These are phyloP conservation scores for Ophthalmolycus amberensis DNA, from an alignment of 2,113 vertebrate genomes.

Conservation along the genomic window DNA sequence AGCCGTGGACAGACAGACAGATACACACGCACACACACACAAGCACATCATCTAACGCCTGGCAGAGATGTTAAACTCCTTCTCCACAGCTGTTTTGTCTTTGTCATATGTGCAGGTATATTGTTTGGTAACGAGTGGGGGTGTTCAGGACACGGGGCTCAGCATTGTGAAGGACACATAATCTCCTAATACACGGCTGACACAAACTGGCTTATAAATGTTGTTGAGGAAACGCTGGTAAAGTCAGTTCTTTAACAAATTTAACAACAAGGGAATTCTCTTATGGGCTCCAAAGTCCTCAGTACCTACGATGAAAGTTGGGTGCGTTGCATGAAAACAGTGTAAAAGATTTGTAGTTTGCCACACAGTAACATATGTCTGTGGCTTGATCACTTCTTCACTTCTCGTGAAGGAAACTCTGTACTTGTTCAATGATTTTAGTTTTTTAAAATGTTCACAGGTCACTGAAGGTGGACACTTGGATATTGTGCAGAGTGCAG, in stretches of 20 bases:
- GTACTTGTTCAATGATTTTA: neutral
- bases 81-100: neutral
- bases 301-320: neutral
- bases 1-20: neutral
- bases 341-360: neutral
- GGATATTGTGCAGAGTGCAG: constrained; percentile 69
- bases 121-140: neutral
- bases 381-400: neutral
- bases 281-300: neutral
- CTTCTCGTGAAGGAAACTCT: neutral
- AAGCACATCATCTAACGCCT: too few relatives aligned
- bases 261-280: neutral
- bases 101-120: neutral
- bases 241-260: neutral
- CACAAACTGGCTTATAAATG: neutral
- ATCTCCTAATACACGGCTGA: neutral
- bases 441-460: constrained; percentile 56
- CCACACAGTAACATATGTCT: neutral
- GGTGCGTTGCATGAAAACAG: neutral
- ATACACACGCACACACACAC: too few relatives aligned
- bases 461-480: constrained; percentile 55
- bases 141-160: neutral
- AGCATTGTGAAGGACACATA: neutral
- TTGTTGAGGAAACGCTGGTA: neutral
- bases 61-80: neutral